These are phyloP conservation scores for Ochlodes sylvanus DNA, from an alignment of 2,888 invertebrate species.

Conservation along the genomic window DNA sequence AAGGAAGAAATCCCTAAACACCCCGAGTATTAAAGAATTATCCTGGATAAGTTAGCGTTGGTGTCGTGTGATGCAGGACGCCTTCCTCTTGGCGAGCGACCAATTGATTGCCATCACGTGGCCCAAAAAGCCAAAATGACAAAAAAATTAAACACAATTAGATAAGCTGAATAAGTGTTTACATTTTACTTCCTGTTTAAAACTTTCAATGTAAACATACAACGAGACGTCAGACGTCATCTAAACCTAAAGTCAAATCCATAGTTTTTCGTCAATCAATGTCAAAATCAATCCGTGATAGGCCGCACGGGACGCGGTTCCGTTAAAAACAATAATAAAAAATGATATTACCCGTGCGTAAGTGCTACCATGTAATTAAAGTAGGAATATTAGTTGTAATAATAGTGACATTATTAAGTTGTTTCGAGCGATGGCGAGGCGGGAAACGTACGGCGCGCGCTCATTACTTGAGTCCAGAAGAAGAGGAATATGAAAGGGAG, in stretches of 20 bases:
- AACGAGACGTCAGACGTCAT: slow-evolving; percentile 46
- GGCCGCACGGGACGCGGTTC: slow-evolving; percentile 50
- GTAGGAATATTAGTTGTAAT: slow-evolving; percentile 61
- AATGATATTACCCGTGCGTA: slow-evolving; percentile 71
- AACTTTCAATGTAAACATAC: slow-evolving; percentile 65
- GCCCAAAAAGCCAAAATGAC: not conserved
- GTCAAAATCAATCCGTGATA: slow-evolving; percentile 59
- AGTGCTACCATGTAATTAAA: slow-evolving; percentile 71
- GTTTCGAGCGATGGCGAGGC: slow-evolving; percentile 77
- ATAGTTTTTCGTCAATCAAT: slow-evolving; percentile 40
- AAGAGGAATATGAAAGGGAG: slow-evolving; percentile 73
- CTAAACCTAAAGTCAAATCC: not conserved
- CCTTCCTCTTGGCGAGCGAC: too few species aligned
- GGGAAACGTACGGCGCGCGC: slow-evolving; percentile 64
- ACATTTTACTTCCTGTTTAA: slow-evolving; percentile 78
- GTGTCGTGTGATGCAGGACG: too few species aligned
- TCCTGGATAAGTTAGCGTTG: too few species aligned
- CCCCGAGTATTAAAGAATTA: too few species aligned
- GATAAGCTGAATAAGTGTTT: slow-evolving; percentile 83
- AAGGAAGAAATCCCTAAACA: too few species aligned
- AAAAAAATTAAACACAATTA: not conserved
- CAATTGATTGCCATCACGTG: too few species aligned
- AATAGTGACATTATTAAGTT: slow-evolving; percentile 63
- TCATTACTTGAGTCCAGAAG: slow-evolving; percentile 51
- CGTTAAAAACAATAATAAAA: slow-evolving; percentile 49